phyloP scores from a whole-genome alignment of 2,888 invertebrate species.

The Peribatodes rhomboidaria region DNA sequence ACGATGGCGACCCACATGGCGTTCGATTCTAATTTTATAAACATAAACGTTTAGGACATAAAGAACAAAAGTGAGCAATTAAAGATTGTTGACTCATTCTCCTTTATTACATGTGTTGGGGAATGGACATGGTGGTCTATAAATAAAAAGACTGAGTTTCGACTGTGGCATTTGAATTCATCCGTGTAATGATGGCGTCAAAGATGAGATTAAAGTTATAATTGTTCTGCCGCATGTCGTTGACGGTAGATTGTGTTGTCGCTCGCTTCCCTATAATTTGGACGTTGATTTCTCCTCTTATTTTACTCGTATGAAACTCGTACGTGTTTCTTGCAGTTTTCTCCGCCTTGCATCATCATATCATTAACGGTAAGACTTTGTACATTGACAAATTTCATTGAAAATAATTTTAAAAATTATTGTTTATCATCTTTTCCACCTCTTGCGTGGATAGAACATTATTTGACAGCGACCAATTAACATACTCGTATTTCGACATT shows the following conservation, averaged over 20 bases:
- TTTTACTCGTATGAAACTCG: constrained; percentile 55
- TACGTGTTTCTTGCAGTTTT: constrained; percentile 58
- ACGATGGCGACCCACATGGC: no score
- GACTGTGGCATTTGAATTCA: background rate
- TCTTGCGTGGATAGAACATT: constrained; percentile 39
- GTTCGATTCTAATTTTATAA: constrained; percentile 1
- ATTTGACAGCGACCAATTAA: constrained; percentile 25
- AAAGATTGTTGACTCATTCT: constrained; percentile 21
- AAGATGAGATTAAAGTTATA: constrained; percentile 51
- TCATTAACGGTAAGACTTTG: constrained; percentile 56
- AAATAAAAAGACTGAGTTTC: background rate
- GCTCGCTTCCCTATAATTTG: constrained; percentile 58
- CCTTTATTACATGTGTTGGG: constrained; percentile 1
- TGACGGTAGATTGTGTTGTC: constrained; percentile 59
- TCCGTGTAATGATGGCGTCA: background rate
- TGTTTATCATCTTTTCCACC: constrained; percentile 39
- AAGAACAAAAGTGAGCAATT: constrained; percentile 22
- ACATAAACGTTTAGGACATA: constrained; percentile 13
- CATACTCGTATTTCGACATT: constrained; percentile 20
- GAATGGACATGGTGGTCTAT: constrained; percentile 6
- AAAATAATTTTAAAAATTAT: constrained; percentile 59
- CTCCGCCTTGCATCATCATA: constrained; percentile 58
- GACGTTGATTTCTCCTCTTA: constrained; percentile 51
- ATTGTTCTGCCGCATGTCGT: constrained; percentile 42
- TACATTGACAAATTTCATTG: constrained; percentile 50